phyloP scores from a whole-genome alignment of 2,113 vertebrate species.

The Rhinoderma darwinii region DNA sequence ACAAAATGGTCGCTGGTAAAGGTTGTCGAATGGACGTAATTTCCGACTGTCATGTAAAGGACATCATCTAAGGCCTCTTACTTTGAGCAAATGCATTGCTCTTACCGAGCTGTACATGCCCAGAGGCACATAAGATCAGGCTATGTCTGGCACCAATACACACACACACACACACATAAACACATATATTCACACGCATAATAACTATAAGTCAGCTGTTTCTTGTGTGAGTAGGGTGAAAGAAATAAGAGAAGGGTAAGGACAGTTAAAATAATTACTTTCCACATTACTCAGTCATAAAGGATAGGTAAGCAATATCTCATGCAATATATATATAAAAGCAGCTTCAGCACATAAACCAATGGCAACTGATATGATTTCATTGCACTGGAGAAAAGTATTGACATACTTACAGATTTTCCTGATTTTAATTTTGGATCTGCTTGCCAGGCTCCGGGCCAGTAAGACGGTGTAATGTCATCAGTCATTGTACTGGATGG shows the following conservation, averaged over 20 bases:
- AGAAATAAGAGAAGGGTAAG: neutral
- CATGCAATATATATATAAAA: neutral
- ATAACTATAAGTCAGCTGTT: neutral
- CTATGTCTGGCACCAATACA: neutral
- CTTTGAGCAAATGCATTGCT: no score
- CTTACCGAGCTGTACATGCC: no score
- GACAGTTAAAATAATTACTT: neutral
- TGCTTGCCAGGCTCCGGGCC: slow-evolving; percentile 22
- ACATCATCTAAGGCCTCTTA: no score
- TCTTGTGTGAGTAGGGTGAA: neutral
- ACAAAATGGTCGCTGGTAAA: no score
- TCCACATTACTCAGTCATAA: neutral
- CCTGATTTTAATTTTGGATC: slow-evolving; percentile 35
- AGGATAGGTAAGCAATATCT: neutral
- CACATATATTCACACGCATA: neutral
- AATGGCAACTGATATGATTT: neutral
- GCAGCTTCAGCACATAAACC: no score
- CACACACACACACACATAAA: neutral
- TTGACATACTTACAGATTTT: slow-evolving; percentile 25
- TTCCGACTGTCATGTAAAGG: no score
- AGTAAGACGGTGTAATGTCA: slow-evolving; percentile 34
- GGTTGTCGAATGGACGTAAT: no score
- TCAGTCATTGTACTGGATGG: slow-evolving; percentile 44
- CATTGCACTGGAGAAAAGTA: neutral
- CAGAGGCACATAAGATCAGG: no score